phyloP scores from a whole-genome alignment of 2,888 invertebrate species.

The Melangyna quadrimaculata region DNA sequence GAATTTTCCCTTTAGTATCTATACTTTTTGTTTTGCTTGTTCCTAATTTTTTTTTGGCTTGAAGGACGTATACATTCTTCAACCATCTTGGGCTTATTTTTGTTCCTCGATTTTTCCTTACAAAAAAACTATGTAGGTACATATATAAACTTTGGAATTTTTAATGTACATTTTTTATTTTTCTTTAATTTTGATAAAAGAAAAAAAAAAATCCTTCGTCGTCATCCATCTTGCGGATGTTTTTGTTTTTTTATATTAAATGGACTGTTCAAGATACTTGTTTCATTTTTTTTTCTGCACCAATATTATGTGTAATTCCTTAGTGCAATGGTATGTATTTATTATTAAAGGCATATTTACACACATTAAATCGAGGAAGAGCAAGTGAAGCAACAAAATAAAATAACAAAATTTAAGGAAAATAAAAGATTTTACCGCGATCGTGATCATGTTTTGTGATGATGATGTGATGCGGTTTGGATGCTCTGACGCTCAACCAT shows the following conservation, averaged over 20 bases:
- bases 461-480: conserved; percentile 38
- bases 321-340: conserved; percentile 39
- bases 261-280: conserved; percentile 13
- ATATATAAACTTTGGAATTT: conserved; percentile 43
- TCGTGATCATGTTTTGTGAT: conserved; percentile 50
- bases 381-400: neutral
- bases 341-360: conserved; percentile 57
- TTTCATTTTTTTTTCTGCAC: neutral
- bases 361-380: neutral
- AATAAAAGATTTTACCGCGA: conserved; percentile 27
- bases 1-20: conserved; percentile 31
- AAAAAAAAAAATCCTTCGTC: conserved; percentile 6
- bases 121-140: conserved; percentile 22
- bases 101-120: conserved; percentile 20
- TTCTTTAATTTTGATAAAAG: conserved; percentile 16
- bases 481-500: conserved; percentile 49
- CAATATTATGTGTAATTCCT: conserved; percentile 31
- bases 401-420: neutral
- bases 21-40: neutral
- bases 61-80: conserved; percentile 20
- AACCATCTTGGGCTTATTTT: conserved; percentile 36
- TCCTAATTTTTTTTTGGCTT: neutral
- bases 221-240: conserved; percentile 29
- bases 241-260: conserved; percentile 40
- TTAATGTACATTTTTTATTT: conserved; percentile 10